Conservation (phyloP, 1,140 invertebrate species). For the Colletes latitarsis region DNA sequence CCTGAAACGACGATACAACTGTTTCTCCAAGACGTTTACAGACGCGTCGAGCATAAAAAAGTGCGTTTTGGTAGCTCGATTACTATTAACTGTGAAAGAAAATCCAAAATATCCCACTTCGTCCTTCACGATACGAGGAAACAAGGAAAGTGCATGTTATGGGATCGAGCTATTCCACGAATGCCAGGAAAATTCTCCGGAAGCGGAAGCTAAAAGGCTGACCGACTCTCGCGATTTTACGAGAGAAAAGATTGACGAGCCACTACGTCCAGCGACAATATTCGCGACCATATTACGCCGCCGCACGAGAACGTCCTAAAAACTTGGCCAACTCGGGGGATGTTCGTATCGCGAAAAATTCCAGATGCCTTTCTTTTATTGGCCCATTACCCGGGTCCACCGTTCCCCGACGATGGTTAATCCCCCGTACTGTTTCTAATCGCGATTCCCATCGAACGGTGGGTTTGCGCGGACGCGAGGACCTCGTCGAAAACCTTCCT, state of each 20-base stretch:
- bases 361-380: constrained; percentile 16
- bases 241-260: background rate
- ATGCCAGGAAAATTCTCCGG: too few species aligned
- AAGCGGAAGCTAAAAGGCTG: too few species aligned
- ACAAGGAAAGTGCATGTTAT: too few species aligned
- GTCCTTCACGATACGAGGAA: background rate
- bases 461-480: background rate
- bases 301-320: background rate
- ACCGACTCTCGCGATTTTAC: background rate
- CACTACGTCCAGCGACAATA: background rate
- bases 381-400: background rate
- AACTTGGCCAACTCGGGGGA: background rate
- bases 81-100: too few species aligned
- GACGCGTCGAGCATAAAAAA: background rate
- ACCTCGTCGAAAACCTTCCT: constrained; percentile 30
- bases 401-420: background rate
- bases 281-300: background rate
- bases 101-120: background rate
- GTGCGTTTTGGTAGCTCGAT: too few species aligned
- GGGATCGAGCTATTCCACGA: too few species aligned
- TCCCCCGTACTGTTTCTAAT: constrained; percentile 21
- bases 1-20: background rate
- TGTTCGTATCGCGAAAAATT: background rate
- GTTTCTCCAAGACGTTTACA: background rate
- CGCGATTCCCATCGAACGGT: constrained; percentile 7